Percentiles rank a stretch among this genome's conserved stretches.
These are phyloP conservation scores for Suillia variegata DNA, from an alignment of 2,888 invertebrate genomes.

Conservation along the genomic window DNA sequence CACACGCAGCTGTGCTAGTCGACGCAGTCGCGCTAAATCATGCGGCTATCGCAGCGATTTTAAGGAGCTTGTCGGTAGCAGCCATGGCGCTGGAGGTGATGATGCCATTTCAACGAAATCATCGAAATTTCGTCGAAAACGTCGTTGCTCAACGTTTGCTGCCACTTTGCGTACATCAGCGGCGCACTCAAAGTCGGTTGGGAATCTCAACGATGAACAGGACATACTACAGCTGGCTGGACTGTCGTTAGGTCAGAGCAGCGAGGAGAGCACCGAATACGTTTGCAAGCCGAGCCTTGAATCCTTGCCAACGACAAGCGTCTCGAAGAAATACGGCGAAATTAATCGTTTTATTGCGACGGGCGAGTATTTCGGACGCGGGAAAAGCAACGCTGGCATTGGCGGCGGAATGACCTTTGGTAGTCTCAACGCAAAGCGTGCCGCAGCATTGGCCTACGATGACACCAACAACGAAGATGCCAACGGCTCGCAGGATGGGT, in stretches of 20 bases:
- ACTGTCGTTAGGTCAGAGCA: slow-evolving; percentile 66
- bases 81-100: slow-evolving; percentile 24
- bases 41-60: slow-evolving; percentile 57
- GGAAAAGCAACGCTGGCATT: slow-evolving; percentile 17
- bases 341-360: slow-evolving; percentile 63
- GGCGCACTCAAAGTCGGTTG: slow-evolving; percentile 61
- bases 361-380: slow-evolving; percentile 56
- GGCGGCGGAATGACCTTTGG: slow-evolving; percentile 5
- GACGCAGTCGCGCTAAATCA: slow-evolving; percentile 63
- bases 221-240: slow-evolving; percentile 67
- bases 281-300: slow-evolving; percentile 56
- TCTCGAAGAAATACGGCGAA: slow-evolving; percentile 59
- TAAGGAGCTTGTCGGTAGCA: slow-evolving; percentile 45
- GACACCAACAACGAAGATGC: slow-evolving; percentile 7
- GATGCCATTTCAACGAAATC: slow-evolving; percentile 56
- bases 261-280: slow-evolving; percentile 59
- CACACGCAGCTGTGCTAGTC: slow-evolving; percentile 66
- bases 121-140: slow-evolving; percentile 54
- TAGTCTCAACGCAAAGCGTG: slow-evolving; percentile 4
- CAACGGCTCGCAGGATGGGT: slow-evolving; percentile 33
- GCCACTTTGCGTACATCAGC: no score
- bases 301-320: slow-evolving; percentile 51
- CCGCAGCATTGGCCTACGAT: slow-evolving; percentile 12
- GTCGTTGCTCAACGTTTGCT: slow-evolving; percentile 45
- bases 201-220: slow-evolving; percentile 61